A percentile compares a stretch with the other conserved stretches of the same genome.
Evolutionary conservation across 2,113 vertebrate species (phyloP).

Genomic region (Dryoscopus gambensis): DNA sequence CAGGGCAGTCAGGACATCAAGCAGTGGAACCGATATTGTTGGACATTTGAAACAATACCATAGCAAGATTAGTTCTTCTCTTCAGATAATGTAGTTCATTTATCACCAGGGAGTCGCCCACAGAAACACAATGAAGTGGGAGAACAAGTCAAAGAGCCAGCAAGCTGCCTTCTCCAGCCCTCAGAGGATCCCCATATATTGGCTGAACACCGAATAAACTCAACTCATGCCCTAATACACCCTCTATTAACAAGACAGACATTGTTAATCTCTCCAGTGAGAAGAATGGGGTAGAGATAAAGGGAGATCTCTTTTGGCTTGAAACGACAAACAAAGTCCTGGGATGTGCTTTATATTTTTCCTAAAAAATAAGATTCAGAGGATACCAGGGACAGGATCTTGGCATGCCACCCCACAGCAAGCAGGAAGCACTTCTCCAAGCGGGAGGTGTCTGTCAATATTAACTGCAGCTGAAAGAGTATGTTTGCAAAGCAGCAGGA

Average conservation of each 20-base stretch:
- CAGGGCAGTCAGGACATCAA: background rate
- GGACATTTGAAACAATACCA: background rate
- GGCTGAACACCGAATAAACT: background rate
- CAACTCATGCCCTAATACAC: background rate
- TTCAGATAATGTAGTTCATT: background rate
- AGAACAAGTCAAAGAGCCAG: conserved; percentile 38
- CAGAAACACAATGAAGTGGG: conserved; percentile 36
- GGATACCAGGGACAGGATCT: background rate
- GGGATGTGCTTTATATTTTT: background rate
- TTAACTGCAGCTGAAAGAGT: background rate
- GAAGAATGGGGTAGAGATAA: background rate
- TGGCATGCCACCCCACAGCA: background rate
- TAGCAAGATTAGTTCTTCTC: background rate
- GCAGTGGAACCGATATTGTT: background rate
- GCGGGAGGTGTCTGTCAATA: background rate
- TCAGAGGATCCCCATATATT: background rate
- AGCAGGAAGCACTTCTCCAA: background rate
- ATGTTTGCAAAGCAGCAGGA: conserved; percentile 4
- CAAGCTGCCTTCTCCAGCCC: background rate
- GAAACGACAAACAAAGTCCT: background rate
- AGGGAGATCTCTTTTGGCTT: background rate
- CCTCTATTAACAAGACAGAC: background rate
- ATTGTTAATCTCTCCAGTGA: background rate
- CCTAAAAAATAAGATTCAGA: background rate
- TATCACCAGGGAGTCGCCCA: background rate